These are phyloP conservation scores for Pachyramphus minor DNA, from an alignment of 2,113 vertebrate genomes.

Conservation along the genomic window DNA sequence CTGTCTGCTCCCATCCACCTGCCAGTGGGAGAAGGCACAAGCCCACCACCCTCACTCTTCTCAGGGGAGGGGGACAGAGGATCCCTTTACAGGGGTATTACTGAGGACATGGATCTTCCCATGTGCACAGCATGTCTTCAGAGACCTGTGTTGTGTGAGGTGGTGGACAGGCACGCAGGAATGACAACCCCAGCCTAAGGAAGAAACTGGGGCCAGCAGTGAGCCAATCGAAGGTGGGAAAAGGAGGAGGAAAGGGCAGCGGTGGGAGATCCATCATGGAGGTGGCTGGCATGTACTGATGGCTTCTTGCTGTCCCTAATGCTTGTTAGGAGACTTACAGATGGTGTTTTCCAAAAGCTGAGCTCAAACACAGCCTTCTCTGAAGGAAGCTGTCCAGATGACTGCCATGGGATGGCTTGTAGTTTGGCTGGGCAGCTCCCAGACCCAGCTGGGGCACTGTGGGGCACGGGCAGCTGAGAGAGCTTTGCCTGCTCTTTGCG, in stretches of 20 bases:
- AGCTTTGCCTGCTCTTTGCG: neutral
- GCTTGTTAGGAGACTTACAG: neutral
- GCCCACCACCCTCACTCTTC: neutral
- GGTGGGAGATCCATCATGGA: rapidly evolving
- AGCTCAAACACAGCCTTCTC: neutral
- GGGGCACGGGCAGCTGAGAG: rapidly evolving
- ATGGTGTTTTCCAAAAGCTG: neutral
- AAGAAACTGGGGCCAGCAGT: neutral
- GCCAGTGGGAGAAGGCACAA: neutral
- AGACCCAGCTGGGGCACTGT: neutral
- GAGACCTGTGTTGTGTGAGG: neutral
- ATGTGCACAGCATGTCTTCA: neutral
- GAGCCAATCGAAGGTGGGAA: neutral
- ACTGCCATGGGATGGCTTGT: neutral
- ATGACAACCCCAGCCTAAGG: neutral
- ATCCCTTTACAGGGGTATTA: neutral
- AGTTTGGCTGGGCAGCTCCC: neutral
- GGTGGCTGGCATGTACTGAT: rapidly evolving
- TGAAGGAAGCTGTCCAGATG: neutral
- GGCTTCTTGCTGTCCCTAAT: neutral
- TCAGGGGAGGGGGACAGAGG: neutral
- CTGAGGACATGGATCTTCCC: neutral
- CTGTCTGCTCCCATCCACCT: neutral
- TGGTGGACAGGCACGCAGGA: rapidly evolving
- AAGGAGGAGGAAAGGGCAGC: neutral